Percentiles rank a stretch among this genome's conserved stretches.
phyloP scores from a whole-genome alignment of 2,113 vertebrate species.

The Nanorana parkeri region DNA sequence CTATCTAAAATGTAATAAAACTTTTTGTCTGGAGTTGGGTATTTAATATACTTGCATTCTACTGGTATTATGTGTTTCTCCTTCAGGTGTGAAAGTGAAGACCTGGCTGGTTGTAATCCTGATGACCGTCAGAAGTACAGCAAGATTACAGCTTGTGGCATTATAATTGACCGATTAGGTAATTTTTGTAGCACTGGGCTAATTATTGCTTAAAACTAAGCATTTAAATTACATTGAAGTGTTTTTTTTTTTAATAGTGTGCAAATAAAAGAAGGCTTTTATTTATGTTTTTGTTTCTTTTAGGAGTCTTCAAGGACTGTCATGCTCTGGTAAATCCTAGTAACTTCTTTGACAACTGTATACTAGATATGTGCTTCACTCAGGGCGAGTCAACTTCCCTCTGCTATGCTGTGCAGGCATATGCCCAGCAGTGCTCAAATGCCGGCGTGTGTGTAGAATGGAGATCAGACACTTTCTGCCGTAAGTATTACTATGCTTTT shows the following conservation, averaged over 20 bases:
- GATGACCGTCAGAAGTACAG: slow-evolving; percentile 73
- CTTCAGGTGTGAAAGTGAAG: slow-evolving; percentile 49
- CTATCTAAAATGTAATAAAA: no score
- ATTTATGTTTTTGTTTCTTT: no score
- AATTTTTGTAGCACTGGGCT: neutral
- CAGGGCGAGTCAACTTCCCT: slow-evolving; percentile 76
- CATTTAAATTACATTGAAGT: no score
- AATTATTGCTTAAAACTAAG: no score
- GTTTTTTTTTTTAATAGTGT: no score
- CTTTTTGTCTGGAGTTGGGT: no score
- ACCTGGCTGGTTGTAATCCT: slow-evolving; percentile 67
- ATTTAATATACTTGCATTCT: no score
- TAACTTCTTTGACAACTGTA: slow-evolving; percentile 81
- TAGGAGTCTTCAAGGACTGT: slow-evolving; percentile 84
- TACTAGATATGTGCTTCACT: slow-evolving; percentile 83
- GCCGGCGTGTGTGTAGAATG: slow-evolving; percentile 78
- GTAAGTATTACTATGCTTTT: slow-evolving; percentile 72
- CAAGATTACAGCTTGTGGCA: slow-evolving; percentile 77
- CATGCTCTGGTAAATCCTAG: slow-evolving; percentile 72
- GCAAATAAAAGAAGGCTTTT: no score
- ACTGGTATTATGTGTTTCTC: neutral
- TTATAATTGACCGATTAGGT: slow-evolving; percentile 78
- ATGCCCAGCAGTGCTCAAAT: slow-evolving; percentile 78
- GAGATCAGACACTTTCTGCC: slow-evolving; percentile 84
- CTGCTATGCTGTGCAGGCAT: slow-evolving; percentile 85